A percentile compares a stretch with the other conserved stretches of the same genome.
Evolutionary conservation across 2,797 vertebrate species (phyloP).

Genomic region (Fratercula arctica): DNA sequence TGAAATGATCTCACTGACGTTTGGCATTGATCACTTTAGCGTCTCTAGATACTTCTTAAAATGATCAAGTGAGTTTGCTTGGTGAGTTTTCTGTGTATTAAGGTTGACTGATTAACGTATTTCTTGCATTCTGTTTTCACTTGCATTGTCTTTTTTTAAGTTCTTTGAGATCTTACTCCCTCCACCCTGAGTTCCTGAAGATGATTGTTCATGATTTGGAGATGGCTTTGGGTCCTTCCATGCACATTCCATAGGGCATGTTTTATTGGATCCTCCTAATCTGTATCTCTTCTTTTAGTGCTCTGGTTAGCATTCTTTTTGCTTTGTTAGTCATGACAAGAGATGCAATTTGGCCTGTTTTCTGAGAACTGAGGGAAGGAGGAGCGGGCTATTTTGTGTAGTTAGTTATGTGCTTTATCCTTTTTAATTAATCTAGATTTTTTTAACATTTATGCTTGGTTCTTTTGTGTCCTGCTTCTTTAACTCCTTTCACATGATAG

Average conservation of each 20-base stretch:
- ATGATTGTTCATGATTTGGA: not conserved
- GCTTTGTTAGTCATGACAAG: not conserved
- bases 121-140: not conserved
- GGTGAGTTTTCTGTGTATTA: not conserved
- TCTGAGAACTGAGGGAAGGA: not conserved
- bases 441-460: not conserved
- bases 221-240: not conserved
- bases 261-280: not conserved
- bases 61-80: not conserved
- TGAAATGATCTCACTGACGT: not conserved
- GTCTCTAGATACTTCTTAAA: not conserved
- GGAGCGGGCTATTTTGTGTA: not conserved
- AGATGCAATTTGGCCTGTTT: not conserved
- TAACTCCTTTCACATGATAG: not conserved
- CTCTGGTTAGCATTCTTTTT: not conserved
- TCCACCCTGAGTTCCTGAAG: not conserved
- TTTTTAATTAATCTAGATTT: not conserved
- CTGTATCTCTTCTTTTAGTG: not conserved
- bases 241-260: not conserved
- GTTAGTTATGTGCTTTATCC: not conserved
- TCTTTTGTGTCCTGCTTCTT: not conserved
- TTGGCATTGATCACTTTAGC: not conserved
- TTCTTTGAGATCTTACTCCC: not conserved
- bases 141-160: not conserved
- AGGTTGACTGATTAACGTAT: not conserved